phyloP scores from a whole-genome alignment of 2,888 invertebrate genomes.

The Andrena flavipes region DNA sequence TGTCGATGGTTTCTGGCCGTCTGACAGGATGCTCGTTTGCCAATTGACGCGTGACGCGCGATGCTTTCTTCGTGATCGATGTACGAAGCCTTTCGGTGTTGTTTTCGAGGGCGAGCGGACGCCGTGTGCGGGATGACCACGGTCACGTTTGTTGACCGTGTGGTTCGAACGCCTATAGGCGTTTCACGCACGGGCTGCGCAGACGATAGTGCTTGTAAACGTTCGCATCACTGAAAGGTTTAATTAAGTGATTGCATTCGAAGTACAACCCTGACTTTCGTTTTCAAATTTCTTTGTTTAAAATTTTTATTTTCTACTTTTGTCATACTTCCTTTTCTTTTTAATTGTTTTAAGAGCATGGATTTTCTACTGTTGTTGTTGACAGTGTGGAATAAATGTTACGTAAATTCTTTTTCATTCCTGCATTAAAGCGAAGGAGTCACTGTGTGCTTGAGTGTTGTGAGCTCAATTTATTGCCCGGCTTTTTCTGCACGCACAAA shows the following conservation, averaged over 20 bases:
- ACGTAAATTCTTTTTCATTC: not conserved
- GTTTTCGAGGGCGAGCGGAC: not conserved
- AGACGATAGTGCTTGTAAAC: not conserved
- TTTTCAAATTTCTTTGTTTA: not conserved
- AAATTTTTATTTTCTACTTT: not conserved
- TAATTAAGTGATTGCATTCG: not conserved
- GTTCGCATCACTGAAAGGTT: not conserved
- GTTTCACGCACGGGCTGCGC: not conserved
- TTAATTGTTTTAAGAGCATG: not conserved
- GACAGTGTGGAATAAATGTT: not conserved
- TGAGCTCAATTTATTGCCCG: constrained; percentile 9
- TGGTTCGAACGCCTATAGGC: not conserved
- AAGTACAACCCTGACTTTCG: not conserved
- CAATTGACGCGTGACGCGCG: constrained; percentile 1
- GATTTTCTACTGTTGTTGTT: not conserved
- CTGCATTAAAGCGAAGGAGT: not conserved
- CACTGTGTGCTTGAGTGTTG: not conserved
- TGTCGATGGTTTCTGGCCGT: not conserved
- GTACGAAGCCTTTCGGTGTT: not conserved
- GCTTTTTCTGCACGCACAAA: constrained; percentile 16
- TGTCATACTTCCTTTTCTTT: not conserved
- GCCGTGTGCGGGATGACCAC: not conserved
- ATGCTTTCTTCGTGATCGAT: not conserved
- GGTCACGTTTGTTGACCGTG: not conserved
- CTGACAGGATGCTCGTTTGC: not conserved